Evolutionary conservation across 2,888 invertebrate species (phyloP).

Genomic region (Aspidiotus rigidus): DNA sequence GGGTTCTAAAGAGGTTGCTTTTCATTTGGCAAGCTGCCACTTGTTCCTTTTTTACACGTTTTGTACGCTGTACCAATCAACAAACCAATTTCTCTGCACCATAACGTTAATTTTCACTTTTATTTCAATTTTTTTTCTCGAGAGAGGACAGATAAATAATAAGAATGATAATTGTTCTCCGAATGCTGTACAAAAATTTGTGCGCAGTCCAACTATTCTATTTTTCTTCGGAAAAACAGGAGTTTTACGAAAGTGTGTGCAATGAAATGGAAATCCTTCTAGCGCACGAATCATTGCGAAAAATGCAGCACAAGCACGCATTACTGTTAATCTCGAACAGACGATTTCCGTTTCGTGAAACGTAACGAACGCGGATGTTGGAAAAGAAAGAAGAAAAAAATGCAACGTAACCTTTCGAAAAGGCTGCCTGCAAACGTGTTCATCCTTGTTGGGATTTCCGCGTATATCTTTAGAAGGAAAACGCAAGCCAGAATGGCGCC

Average conservation of each 20-base stretch:
- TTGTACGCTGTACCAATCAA: constrained; percentile 7
- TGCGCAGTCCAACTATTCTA: too few species aligned
- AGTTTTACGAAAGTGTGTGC: not conserved
- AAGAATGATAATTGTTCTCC: too few species aligned
- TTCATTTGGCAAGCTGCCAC: constrained; percentile 25
- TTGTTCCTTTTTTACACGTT: constrained; percentile 10
- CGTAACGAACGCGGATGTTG: not conserved
- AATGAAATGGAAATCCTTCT: not conserved
- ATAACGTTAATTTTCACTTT: constrained; percentile 25
- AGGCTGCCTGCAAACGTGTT: not conserved
- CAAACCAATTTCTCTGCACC: constrained; percentile 7
- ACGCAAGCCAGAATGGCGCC: constrained; percentile 28
- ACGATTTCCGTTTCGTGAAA: constrained; percentile 4
- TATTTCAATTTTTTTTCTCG: not conserved
- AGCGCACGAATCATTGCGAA: too few species aligned
- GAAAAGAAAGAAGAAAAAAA: constrained; percentile 1
- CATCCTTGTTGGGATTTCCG: not conserved
- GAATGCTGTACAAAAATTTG: too few species aligned
- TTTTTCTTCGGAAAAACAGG: too few species aligned
- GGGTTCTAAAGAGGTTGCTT: constrained; percentile 24
- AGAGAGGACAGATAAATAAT: too few species aligned
- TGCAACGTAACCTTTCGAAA: constrained; percentile 4
- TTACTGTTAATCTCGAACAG: not conserved
- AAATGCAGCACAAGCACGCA: too few species aligned
- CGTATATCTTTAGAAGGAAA: constrained; percentile 27